A percentile compares a stretch with the other conserved stretches of the same genome.
Evolutionary conservation across 2,888 invertebrate genomes (phyloP).

Genomic region (Callimorpha dominula): DNA sequence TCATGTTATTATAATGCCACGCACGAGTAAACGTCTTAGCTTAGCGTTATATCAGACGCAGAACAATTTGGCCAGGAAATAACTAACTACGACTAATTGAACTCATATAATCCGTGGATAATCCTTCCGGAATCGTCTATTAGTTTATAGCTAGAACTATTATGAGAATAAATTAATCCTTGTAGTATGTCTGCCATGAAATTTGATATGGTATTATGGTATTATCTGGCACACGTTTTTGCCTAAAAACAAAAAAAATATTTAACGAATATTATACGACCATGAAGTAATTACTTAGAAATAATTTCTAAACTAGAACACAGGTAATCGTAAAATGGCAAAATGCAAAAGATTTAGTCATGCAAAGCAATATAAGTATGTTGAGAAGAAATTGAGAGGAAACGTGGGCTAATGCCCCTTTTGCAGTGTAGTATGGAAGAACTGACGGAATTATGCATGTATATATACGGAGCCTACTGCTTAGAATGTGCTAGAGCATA

Average conservation of each 20-base stretch:
- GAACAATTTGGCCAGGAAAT: constrained; percentile 35
- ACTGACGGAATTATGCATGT: too few relatives aligned
- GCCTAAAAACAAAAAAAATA: too few relatives aligned
- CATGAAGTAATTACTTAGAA: too few relatives aligned
- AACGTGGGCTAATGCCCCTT: too few relatives aligned
- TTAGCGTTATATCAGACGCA: constrained; percentile 14
- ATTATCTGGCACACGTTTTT: background rate
- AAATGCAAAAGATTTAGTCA: too few relatives aligned
- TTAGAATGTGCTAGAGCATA: too few relatives aligned
- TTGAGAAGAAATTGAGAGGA: too few relatives aligned
- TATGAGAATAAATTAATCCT: constrained; percentile 16
- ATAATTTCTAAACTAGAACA: too few relatives aligned
- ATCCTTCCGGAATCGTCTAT: constrained; percentile 43
- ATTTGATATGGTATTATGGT: background rate
- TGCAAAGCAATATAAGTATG: too few relatives aligned
- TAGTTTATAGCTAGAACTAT: constrained; percentile 22
- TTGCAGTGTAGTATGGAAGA: too few relatives aligned
- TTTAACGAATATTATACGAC: background rate
- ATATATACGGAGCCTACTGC: too few relatives aligned
- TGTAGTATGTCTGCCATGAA: background rate
- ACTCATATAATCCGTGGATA: constrained; percentile 42
- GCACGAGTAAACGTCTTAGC: constrained; percentile 5
- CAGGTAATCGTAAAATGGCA: too few relatives aligned
- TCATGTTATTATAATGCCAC: constrained; percentile 7
- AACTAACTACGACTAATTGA: constrained; percentile 45